A percentile compares a stretch with the other conserved stretches of the same genome.
Evolutionary conservation across 2,113 vertebrate genomes (phyloP).

Genomic region (Numenius arquata): DNA sequence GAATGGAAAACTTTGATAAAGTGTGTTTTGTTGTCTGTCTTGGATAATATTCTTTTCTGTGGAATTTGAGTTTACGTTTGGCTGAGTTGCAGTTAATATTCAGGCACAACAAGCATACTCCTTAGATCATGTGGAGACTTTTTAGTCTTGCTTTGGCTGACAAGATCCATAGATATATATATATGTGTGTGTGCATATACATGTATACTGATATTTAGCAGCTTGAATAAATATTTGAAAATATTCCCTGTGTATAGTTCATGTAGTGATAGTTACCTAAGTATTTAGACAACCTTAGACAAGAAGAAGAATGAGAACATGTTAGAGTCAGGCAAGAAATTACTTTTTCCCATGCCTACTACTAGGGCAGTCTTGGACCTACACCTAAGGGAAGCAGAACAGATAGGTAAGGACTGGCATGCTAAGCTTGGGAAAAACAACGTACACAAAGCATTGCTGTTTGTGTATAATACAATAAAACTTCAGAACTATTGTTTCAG

Average conservation of each 20-base stretch:
- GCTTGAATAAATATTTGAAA: background rate
- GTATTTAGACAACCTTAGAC: background rate
- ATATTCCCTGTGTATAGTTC: background rate
- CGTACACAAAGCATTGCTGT: accelerated
- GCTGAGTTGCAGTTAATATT: background rate
- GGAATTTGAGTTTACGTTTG: background rate
- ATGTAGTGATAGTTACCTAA: background rate
- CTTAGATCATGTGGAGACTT: background rate
- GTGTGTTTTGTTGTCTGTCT: background rate
- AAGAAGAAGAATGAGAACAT: background rate
- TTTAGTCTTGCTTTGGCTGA: background rate
- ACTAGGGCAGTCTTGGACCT: background rate
- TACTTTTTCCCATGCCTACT: background rate
- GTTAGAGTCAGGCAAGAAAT: background rate
- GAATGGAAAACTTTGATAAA: background rate
- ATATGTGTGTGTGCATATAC: background rate
- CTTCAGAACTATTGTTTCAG: background rate
- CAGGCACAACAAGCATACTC: background rate
- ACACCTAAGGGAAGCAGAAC: background rate
- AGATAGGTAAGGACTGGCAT: background rate
- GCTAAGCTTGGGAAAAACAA: background rate
- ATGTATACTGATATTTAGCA: background rate
- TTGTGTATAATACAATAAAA: background rate
- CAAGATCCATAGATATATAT: background rate
- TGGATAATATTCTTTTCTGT: background rate